phyloP scores from a whole-genome alignment of 2,888 invertebrate genomes.

The Boloria euphrosyne region DNA sequence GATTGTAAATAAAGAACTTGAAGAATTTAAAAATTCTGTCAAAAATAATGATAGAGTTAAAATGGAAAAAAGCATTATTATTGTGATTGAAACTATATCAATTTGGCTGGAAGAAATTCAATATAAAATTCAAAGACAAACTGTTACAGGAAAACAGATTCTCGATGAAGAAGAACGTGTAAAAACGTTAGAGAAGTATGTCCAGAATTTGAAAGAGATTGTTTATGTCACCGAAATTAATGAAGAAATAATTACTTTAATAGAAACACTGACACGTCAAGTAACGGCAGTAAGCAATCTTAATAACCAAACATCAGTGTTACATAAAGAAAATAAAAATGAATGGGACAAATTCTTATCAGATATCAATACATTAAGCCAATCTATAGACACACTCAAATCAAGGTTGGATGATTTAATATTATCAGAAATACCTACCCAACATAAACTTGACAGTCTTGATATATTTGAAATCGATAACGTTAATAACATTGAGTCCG shows the following conservation, averaged over 20 bases:
- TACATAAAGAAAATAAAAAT: slow-evolving; percentile 81
- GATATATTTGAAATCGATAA: slow-evolving; percentile 87
- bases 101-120: slow-evolving; percentile 93
- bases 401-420: slow-evolving; percentile 80
- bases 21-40: slow-evolving; percentile 82
- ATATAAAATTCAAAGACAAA: slow-evolving; percentile 84
- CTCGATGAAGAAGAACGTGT: slow-evolving; percentile 61
- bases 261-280: slow-evolving; percentile 84
- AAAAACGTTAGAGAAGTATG: slow-evolving; percentile 76
- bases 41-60: slow-evolving; percentile 79
- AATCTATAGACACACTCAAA: slow-evolving; percentile 75
- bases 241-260: slow-evolving; percentile 84
- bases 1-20: slow-evolving; percentile 84
- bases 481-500: slow-evolving; percentile 82
- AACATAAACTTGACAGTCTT: slow-evolving; percentile 85
- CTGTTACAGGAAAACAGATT: slow-evolving; percentile 52
- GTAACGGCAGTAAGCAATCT: slow-evolving; percentile 86
- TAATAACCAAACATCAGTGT: slow-evolving; percentile 68
- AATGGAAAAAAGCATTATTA: slow-evolving; percentile 87
- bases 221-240: slow-evolving; percentile 86
- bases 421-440: slow-evolving; percentile 85
- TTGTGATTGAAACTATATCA: slow-evolving; percentile 90
- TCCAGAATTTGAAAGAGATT: slow-evolving; percentile 84
- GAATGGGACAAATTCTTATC: slow-evolving; percentile 88
- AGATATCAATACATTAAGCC: slow-evolving; percentile 82